Evolutionary conservation across 37 sponge, comb jelly and placozoan species (phyloP), one percentile per base, ranked within the genome.

Genomic region (Haliclona indistincta): DNA sequence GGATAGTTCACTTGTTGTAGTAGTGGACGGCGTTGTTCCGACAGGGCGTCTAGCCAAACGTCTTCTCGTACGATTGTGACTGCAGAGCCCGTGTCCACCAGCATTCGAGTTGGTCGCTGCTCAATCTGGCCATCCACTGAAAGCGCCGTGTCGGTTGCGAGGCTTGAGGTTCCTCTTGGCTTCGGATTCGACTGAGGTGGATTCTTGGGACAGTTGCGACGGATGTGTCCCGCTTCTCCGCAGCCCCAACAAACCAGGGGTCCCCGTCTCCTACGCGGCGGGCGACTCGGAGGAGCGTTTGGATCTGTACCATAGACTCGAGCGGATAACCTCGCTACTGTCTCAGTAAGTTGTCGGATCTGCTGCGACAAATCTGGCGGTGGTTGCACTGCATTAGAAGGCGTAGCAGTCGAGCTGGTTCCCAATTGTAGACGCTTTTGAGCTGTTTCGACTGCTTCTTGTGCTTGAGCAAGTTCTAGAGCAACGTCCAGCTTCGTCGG

Each of bases 401-500:
- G n/a, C n/a, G n/a, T n/a, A n/a, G n/a, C n/a, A n/a, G n/a, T n/a
- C n/a, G n/a, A n/a, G n/a, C n/a, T n/a, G n/a, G n/a, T 45, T 1
- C 32, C 32, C 20, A 4, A 34, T 22, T 51, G 54, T 20, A 71
- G 19, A 1, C 33, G 30, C 33, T 51, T 71, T 37, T 70, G 70
- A 8, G 70, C 70, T 30, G 51, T 23, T 35, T 70, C 70, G 35
- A 71, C 38, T 22, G 72, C 54, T 45, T 47, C 38, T n/a, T 37
- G 37, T 54, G 26, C 54, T 20, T 29, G 30, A 1, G 72, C 72
- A 43, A 70, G 51, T 30, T 15, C 52, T 30, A 70, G 54, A n/a
- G 72, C 72, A 2, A 35, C 72, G 17, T 71, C 72, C 4, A 73
- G 10, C 25, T 55, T 56, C 39, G 33, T 38, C 25, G 74, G 74